Evolutionary conservation across 2,797 vertebrate species (phyloP).

Genomic region (Sebastes matsubarae): DNA sequence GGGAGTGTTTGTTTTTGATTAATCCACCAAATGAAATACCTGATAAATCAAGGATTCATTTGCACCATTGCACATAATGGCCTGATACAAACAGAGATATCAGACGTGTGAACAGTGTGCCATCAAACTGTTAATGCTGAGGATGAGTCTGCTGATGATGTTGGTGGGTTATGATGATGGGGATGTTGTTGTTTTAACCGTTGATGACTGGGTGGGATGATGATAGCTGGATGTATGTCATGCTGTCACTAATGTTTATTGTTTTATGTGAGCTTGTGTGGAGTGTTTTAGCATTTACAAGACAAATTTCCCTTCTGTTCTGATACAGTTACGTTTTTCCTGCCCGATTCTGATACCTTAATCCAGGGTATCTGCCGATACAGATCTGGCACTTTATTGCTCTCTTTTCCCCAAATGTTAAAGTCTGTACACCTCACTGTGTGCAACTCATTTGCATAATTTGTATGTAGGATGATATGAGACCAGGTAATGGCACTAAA

Average conservation of each 20-base stretch:
- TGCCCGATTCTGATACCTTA: background rate
- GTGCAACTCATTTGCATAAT: background rate
- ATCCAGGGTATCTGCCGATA: background rate
- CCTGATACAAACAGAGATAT: background rate
- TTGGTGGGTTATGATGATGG: background rate
- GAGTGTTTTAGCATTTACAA: background rate
- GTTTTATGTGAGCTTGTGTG: background rate
- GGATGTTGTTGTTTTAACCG: background rate
- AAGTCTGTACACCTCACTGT: background rate
- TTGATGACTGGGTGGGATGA: background rate
- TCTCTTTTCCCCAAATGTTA: background rate
- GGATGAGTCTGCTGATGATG: background rate
- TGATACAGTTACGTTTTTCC: background rate
- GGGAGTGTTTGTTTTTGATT: background rate
- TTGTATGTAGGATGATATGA: background rate
- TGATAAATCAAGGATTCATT: conserved; percentile 1
- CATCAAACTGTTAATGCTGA: background rate
- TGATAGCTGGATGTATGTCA: background rate
- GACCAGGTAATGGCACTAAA: background rate
- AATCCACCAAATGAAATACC: background rate
- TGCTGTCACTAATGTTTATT: background rate
- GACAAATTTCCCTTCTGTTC: background rate
- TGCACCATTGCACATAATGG: background rate
- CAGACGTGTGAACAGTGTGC: background rate
- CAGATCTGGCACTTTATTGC: background rate